Evolutionary conservation across 2,888 invertebrate species (phyloP).

Genomic region (Diaperis boleti): DNA sequence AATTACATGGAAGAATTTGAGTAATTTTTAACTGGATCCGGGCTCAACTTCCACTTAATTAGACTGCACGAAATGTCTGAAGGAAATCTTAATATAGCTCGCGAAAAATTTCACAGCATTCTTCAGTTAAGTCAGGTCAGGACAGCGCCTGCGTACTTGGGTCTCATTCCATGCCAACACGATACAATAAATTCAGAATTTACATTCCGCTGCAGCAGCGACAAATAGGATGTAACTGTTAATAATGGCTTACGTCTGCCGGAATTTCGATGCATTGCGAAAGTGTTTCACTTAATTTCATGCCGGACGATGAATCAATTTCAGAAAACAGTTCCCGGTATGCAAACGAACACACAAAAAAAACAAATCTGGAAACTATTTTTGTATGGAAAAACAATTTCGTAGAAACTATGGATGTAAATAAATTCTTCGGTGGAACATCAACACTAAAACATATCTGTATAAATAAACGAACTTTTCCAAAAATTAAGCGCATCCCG

Average conservation of each 20-base stretch:
- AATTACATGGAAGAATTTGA: slow-evolving; percentile 17
- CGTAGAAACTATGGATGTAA: slow-evolving; percentile 17
- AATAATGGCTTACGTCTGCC: slow-evolving; percentile 16
- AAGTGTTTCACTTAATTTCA: slow-evolving; percentile 28
- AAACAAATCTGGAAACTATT: slow-evolving; percentile 23
- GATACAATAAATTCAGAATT: slow-evolving; percentile 15
- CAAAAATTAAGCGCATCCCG: not conserved
- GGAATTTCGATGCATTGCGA: slow-evolving; percentile 22
- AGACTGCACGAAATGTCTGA: slow-evolving; percentile 8
- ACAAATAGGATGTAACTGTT: slow-evolving; percentile 24
- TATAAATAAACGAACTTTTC: not conserved
- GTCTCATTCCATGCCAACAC: not conserved
- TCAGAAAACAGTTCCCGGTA: slow-evolving; percentile 9
- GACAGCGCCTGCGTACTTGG: not conserved
- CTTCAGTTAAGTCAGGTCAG: slow-evolving; percentile 18
- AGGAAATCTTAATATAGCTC: slow-evolving; percentile 22
- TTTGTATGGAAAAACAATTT: slow-evolving; percentile 15
- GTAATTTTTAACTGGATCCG: slow-evolving; percentile 16
- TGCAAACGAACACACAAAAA: slow-evolving; percentile 10
- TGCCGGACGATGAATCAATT: slow-evolving; percentile 18
- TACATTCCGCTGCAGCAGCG: slow-evolving; percentile 14
- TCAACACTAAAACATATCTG: slow-evolving; percentile 7
- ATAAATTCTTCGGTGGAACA: slow-evolving; percentile 6
- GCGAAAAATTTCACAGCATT: slow-evolving; percentile 3
- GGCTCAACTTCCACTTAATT: slow-evolving; percentile 21